Evolutionary conservation across 2,797 vertebrate genomes (phyloP).

Genomic region (Gymnothorax javanicus): DNA sequence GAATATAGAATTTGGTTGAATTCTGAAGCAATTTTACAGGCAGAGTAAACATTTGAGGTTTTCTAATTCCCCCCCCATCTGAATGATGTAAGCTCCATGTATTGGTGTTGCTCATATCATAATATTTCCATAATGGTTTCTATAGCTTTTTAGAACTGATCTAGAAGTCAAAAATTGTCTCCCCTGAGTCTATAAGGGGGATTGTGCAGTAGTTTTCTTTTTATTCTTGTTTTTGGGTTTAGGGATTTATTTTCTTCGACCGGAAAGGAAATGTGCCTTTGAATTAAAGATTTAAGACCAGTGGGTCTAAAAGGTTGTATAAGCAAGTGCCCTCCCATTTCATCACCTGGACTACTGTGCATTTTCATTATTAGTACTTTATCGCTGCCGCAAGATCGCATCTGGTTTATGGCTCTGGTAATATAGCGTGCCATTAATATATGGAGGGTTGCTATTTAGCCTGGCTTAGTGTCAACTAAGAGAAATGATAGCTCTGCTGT

Average conservation of each 20-base stretch:
- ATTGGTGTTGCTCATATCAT: neutral
- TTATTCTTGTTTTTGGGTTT: neutral
- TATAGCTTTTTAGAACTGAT: neutral
- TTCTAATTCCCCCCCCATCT: neutral
- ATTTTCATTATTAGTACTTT: constrained; percentile 44
- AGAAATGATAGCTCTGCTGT: constrained; percentile 46
- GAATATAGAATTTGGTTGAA: neutral
- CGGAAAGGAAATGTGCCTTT: neutral
- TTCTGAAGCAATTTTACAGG: neutral
- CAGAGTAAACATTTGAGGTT: neutral
- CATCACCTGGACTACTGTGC: constrained; percentile 33
- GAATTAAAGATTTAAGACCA: neutral
- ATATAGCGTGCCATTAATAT: constrained; percentile 49
- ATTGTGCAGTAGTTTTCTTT: neutral
- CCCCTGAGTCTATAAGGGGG: neutral
- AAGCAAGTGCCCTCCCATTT: neutral
- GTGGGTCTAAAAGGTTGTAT: neutral
- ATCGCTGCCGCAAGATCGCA: constrained; percentile 60
- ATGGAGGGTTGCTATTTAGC: constrained; percentile 45
- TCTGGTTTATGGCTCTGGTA: constrained; percentile 57
- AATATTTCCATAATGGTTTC: neutral
- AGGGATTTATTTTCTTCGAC: neutral
- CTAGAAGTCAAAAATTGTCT: neutral
- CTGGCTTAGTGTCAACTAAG: neutral
- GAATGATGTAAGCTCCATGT: neutral